Evolutionary conservation across 1,140 invertebrate species (phyloP), one percentile per base, ranked within the genome.

Genomic region (Tetramorium parvispinum): DNA sequence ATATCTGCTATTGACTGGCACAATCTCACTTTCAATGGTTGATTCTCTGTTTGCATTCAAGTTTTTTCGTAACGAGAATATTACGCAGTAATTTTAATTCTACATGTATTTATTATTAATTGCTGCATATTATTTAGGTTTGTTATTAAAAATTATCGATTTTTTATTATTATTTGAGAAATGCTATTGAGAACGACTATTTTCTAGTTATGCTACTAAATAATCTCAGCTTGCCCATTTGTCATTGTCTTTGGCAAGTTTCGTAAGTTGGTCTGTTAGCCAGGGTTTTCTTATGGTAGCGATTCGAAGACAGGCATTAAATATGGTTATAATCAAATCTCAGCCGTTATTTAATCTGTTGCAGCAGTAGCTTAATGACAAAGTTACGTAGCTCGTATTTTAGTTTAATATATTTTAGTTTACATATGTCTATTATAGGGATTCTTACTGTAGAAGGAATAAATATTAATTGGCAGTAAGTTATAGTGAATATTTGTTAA

Each of bases 241-340:
- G n/a, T 40, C 32, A n/a, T 21, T 55, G 51, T 3, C 27, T 55
- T 55, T 40, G 18, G 10, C 21, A 55, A 49, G n/a, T 49, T 11
- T n/a, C 11, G 43, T 46, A 13, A 46, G 10, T 46, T 10, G 40
- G 18, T n/a, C 4, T 4, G 7, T 21, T n/a, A 37, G 1, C 13
- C n/a, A 27, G 3, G 55, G 4, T 57, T 75, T 75, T 55, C n/a
- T 32, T 75, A 55, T 8, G 27, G 6, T n/a, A 55, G 2, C n/a
- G 11, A 55, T 16, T 21, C 11, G 32, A 75, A 21, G 18, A 73
- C n/a, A 6, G 27, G n/a, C 11, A 75, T 55, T 57, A 75, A 55
- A 57, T 75, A 21, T 57, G 32, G n/a, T 37, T 75, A 27, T 53
- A 18, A 75, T 57, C n/a, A 75, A n/a, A 75, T 3, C 18, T 75